These are phyloP conservation scores for Pseudopodoces humilis DNA, from an alignment of 2,113 vertebrate species.

Conservation along the genomic window DNA sequence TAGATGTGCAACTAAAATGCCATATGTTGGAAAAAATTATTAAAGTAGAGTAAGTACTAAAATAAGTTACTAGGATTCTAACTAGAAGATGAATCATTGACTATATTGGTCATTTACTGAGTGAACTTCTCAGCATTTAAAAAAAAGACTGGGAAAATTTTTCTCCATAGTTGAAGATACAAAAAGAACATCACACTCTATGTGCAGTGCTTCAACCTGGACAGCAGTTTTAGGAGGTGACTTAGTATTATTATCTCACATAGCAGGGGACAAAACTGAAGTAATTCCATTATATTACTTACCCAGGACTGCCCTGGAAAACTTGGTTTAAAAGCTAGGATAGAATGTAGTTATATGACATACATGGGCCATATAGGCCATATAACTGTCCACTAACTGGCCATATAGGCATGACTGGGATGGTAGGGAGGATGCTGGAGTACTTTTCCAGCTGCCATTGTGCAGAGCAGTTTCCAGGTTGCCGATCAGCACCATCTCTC, in stretches of 20 bases:
- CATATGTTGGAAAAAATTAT: neutral
- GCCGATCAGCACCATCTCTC: neutral
- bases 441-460: neutral
- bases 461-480: neutral
- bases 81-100: neutral
- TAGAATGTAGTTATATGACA: neutral
- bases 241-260: fast-evolving
- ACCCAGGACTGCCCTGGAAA: neutral
- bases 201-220: neutral
- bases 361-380: neutral
- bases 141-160: neutral
- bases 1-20: neutral
- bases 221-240: neutral
- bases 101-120: neutral
- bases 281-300: neutral
- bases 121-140: neutral
- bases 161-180: neutral
- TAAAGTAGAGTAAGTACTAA: neutral
- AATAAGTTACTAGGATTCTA: neutral
- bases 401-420: neutral
- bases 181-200: neutral
- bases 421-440: neutral
- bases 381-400: neutral
- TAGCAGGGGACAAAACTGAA: neutral
- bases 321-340: neutral